Base-by-base conservation (phyloP, 2,888 invertebrate species). In the Thymelicus acteon region DNA sequence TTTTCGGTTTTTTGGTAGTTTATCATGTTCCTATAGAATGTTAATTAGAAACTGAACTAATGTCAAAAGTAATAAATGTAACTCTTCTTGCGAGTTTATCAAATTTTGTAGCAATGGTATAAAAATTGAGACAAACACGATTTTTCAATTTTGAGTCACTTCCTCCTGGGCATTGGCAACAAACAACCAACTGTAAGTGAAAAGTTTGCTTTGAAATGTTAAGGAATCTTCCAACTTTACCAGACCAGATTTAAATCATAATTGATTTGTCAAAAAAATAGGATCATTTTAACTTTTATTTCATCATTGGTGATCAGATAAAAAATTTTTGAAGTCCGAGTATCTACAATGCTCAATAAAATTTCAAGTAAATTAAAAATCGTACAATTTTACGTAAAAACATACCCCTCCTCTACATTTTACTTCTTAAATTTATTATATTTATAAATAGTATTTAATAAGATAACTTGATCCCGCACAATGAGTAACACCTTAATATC, bases 151-250 rank as follows among this genome's bases (percentile, higher is more conserved):
- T 52, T 70, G 64, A 70, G 49, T 60, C 60, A 70, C 64, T 65
- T 70, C 63, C 52, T 64, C 52, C 44, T 52, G 69, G 58, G 24
- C 24, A 60, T 70, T 70, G 64, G 64, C 70, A 70, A 65, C 64
- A 65, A 80, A 78, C 82, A 85, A 85, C 83, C 81, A 81, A 73
- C 79, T 76, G 80, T 85, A 85, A 88, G 89, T 89, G 85, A 82
- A 87, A 89, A 70, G 70, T 70, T 70, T 31, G 44, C 52, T 65
- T 70, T 40, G 64, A 60, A 48, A 64, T 60, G 8, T 69, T 49
- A 60, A 24, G 64, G 19, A 40, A 37, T 58, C 49, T 0, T 19
- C 69, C 57, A 58, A 63, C 64, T 70, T 48, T 24, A 60, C 57
- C 47, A 6, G 7, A 37, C 7, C 37, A 8, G 10, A 60, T 60